phyloP scores from a whole-genome alignment of 2,888 invertebrate species.

The Oscheius sp. region DNA sequence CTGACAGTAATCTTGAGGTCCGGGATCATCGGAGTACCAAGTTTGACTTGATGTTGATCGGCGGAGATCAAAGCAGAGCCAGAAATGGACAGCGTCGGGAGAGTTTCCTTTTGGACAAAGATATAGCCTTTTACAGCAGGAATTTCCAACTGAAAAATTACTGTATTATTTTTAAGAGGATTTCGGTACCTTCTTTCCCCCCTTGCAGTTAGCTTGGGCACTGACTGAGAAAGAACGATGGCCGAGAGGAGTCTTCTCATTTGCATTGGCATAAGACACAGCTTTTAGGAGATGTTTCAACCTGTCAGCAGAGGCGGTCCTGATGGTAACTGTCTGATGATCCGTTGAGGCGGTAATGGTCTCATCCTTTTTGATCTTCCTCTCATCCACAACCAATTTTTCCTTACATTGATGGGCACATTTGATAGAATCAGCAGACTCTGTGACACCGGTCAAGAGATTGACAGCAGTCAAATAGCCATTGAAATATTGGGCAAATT shows the following conservation, averaged over 20 bases:
- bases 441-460: conserved; percentile 78
- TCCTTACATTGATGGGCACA: conserved; percentile 82
- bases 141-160: conserved; percentile 74
- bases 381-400: conserved; percentile 74
- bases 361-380: conserved; percentile 13
- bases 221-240: conserved; percentile 86
- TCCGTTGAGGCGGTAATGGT: not conserved
- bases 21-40: conserved; percentile 88
- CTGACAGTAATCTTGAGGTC: conserved; percentile 81
- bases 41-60: conserved; percentile 86
- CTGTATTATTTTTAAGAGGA: not conserved
- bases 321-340: conserved; percentile 17
- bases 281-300: conserved; percentile 4
- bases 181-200: conserved; percentile 45
- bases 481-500: conserved; percentile 88
- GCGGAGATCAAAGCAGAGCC: conserved; percentile 86
- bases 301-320: not conserved
- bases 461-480: conserved; percentile 91
- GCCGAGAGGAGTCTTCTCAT: conserved; percentile 93
- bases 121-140: conserved; percentile 86
- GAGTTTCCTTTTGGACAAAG: conserved; percentile 87
- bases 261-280: conserved; percentile 89
- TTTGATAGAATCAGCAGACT: conserved; percentile 80
- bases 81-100: conserved; percentile 79
- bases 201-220: conserved; percentile 82